Percentiles rank a stretch among this genome's conserved stretches.
These are phyloP conservation scores for Hylyphantes graminicola DNA, from an alignment of 1,140 invertebrate genomes.

Conservation along the genomic window DNA sequence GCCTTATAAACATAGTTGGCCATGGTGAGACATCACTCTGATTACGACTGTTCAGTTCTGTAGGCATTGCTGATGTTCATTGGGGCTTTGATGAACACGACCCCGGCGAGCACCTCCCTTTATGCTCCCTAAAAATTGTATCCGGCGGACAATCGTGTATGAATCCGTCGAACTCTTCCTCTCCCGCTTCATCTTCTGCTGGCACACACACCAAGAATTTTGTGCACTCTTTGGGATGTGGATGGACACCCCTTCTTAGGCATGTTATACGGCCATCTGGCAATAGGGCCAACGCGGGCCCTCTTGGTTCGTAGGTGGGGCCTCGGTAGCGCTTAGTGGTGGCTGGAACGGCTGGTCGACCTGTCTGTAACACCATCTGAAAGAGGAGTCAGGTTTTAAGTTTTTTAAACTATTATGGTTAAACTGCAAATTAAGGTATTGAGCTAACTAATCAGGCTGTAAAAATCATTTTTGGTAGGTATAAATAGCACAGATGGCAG, in stretches of 20 bases:
- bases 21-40: too few relatives aligned
- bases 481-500: background rate
- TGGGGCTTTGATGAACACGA: background rate
- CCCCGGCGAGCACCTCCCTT: constrained; percentile 56
- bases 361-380: constrained; percentile 38
- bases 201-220: constrained; percentile 65
- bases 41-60: too few relatives aligned
- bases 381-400: background rate
- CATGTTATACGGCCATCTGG: constrained; percentile 61
- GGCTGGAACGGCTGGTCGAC: constrained; percentile 54
- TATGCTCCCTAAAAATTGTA: constrained; percentile 59
- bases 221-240: constrained; percentile 63
- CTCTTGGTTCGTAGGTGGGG: constrained; percentile 6
- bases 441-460: too few relatives aligned
- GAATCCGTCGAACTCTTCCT: constrained; percentile 58
- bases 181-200: constrained; percentile 7
- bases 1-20: too few relatives aligned
- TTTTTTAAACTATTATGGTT: background rate
- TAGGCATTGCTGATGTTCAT: background rate
- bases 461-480: background rate
- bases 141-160: constrained; percentile 64
- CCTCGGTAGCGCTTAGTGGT: constrained; percentile 25
- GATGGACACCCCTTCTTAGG: constrained; percentile 63
- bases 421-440: background rate
- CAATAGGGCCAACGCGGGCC: constrained; percentile 58